Evolutionary conservation across 1,140 invertebrate genomes (phyloP), one percentile per base, ranked within the genome.

Genomic region (Temnothorax curvispinosus): DNA sequence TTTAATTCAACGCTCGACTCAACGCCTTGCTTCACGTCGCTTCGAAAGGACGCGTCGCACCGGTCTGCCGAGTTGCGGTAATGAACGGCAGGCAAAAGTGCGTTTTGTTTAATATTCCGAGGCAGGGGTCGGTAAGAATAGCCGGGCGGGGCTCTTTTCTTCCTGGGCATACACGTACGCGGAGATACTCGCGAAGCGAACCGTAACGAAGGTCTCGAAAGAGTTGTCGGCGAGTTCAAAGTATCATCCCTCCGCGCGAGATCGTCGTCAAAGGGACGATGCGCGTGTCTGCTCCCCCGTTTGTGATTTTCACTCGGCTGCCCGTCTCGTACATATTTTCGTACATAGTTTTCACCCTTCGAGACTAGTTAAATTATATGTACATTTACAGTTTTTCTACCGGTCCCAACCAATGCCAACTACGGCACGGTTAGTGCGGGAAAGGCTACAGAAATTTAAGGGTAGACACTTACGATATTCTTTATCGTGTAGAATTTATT

Each of bases 201-300:
- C 76, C 50, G 77, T 78, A 87, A 89, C 58, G 74, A 89, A 54
- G 72, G 60, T 71, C 58, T 74, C 60, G 69, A 90, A 90, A 89
- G 81, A 81, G 89, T 41, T 75, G 89, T 91, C 90, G 90, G 89
- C 69, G 60, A 89, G 91, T 91, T 92, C 90, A 92, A 91, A 92
- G 91, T 76, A 78, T 88, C 87, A 89, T 87, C 89, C 89, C 90
- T 88, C 64, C 65, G 77, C 75, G 60, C 89, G 90, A 88, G 86
- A 85, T 86, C 56, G 78, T 78, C 90, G 90, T 91, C 91, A 92
- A 92, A 92, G 91, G 78, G 88, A 91, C 84, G 41, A 86, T 62
- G 84, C 86, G 86, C 88, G 90, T 90, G 90, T 88, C 89, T 88
- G 76, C 74, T 91, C 82, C 72, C 90, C 90, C 90, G 50, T 72